Conservation (phyloP, 1,140 invertebrate genomes). For the Caenorhabditis inopinata region DNA sequence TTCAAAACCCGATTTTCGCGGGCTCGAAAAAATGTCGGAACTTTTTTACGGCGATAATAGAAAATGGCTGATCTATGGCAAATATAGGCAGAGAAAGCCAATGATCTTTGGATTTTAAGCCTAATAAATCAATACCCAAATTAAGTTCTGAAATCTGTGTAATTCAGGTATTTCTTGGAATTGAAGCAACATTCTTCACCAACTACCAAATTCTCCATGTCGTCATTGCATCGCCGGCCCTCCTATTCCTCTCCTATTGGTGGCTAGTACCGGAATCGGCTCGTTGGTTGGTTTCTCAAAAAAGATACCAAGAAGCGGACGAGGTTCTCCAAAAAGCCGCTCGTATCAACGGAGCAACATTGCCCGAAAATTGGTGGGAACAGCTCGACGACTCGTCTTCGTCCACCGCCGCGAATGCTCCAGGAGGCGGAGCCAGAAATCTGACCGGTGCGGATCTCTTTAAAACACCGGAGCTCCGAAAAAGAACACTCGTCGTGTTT, state of each 20-base stretch:
- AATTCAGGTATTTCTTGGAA: slow-evolving; percentile 39
- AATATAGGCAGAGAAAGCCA: no score
- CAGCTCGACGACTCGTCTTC: not conserved
- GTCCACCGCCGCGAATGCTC: slow-evolving; percentile 1
- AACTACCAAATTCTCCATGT: slow-evolving; percentile 45
- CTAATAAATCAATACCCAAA: no score
- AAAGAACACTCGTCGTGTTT: slow-evolving; percentile 44
- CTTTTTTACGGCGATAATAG: no score
- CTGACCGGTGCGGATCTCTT: slow-evolving; percentile 60
- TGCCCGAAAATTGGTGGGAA: slow-evolving; percentile 64
- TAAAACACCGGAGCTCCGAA: slow-evolving; percentile 57
- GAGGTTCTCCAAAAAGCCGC: slow-evolving; percentile 62
- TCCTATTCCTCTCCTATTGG: slow-evolving; percentile 47
- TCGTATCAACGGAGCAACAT: slow-evolving; percentile 53
- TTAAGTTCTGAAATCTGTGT: no score
- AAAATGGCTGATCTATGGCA: no score
- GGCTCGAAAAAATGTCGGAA: no score
- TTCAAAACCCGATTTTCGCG: no score
- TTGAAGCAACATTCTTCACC: slow-evolving; percentile 33
- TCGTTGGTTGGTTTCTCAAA: slow-evolving; percentile 67
- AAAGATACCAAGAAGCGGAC: slow-evolving; percentile 61
- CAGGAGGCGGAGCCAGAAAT: slow-evolving; percentile 9
- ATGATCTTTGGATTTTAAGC: no score
- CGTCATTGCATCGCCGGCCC: slow-evolving; percentile 37
- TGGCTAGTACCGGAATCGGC: slow-evolving; percentile 66